Percentiles rank a stretch among this genome's conserved stretches.
Conservation (phyloP, 2,888 invertebrate genomes). For the Alitta virens region DNA sequence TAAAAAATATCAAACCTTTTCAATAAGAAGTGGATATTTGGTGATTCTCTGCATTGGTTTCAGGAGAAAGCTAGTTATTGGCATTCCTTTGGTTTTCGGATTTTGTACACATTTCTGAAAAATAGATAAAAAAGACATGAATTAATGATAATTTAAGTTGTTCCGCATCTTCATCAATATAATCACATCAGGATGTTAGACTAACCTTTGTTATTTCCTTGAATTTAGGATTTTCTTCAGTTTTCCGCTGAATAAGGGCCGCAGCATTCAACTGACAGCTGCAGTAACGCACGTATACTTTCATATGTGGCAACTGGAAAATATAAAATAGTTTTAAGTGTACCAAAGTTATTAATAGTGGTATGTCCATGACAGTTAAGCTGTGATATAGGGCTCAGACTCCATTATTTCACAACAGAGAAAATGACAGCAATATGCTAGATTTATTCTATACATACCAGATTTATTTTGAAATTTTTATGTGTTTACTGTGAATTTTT, state of each 20-base stretch:
- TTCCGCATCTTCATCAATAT: background rate
- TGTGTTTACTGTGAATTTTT: no score
- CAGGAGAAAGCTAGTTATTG: constrained; percentile 67
- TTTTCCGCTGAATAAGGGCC: constrained; percentile 66
- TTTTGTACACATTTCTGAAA: constrained; percentile 66
- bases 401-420: no score
- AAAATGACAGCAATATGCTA: no score
- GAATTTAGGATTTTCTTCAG: constrained; percentile 66
- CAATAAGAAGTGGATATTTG: constrained; percentile 73
- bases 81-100: constrained; percentile 65
- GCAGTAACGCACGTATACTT: constrained; percentile 72
- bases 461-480: no score
- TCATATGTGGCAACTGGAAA: constrained; percentile 69
- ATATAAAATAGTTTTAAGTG: background rate
- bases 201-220: constrained; percentile 60
- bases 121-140: background rate
- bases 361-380: no score
- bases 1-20: constrained; percentile 56
- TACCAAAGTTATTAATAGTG: no score
- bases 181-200: background rate
- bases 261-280: constrained; percentile 73
- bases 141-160: background rate
- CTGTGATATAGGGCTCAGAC: no score
- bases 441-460: no score
- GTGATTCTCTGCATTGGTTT: constrained; percentile 82